Evolutionary conservation across 2,113 vertebrate genomes (phyloP).

Genomic region (Gasterosteus nipponicus): DNA sequence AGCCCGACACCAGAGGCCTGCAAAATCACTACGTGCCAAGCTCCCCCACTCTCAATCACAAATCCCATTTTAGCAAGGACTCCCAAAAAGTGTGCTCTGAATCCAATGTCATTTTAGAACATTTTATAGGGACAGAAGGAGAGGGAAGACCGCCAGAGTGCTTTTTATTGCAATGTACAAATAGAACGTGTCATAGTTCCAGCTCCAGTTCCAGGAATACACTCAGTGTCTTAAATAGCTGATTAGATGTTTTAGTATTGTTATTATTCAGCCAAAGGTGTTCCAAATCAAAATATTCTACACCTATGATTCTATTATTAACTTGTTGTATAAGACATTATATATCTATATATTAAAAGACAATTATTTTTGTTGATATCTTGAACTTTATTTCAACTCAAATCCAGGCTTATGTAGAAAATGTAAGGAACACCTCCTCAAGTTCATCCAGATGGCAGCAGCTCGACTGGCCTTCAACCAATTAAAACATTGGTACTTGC

Average conservation of each 20-base stretch:
- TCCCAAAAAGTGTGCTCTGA: constrained; percentile 55
- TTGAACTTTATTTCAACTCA: background rate
- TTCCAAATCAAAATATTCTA: constrained; percentile 3
- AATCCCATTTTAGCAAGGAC: constrained; percentile 54
- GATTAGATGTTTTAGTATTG: constrained; percentile 8
- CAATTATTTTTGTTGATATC: background rate
- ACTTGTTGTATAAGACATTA: background rate
- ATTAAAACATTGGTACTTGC: no score
- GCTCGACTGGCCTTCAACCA: no score
- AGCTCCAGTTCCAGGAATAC: constrained; percentile 10
- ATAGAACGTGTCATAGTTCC: constrained; percentile 6
- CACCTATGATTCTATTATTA: background rate
- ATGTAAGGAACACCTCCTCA: background rate
- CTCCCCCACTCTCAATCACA: constrained; percentile 65
- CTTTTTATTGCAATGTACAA: constrained; percentile 41
- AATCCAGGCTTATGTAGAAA: background rate
- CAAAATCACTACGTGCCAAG: constrained; percentile 60
- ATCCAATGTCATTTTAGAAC: constrained; percentile 53
- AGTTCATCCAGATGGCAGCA: no score
- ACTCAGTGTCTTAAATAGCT: background rate
- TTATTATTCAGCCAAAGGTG: background rate
- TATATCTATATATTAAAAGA: no score
- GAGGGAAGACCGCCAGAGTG: constrained; percentile 19
- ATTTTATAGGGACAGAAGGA: constrained; percentile 18
- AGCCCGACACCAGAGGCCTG: constrained; percentile 56